Evolutionary conservation across 2,113 vertebrate genomes (phyloP), one percentile per base, ranked within the genome.

Genomic region (Junco hyemalis): DNA sequence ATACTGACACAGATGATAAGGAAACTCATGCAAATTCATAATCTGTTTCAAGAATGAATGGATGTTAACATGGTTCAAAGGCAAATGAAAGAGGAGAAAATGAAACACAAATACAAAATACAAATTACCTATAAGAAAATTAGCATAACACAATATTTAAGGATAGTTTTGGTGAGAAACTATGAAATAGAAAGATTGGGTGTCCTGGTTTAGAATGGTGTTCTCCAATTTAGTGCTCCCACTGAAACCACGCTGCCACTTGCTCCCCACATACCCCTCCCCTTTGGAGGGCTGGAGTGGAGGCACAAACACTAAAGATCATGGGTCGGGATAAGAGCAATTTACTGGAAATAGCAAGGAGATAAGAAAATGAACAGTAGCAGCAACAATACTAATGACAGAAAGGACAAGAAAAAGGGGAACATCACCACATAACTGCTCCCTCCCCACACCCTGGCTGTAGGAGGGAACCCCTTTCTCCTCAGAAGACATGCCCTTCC

Each of bases 101-200:
- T 64, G 26, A 17, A 79, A 79, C 11, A 50, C 15, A 66, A 73
- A 81, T 20, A 84, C 13, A 18, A 70, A 73, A 84, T 22, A 81
- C 19, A 31, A 64, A 81, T n/a, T 0, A 60, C 12, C 33, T 71
- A 1, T 11, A 66, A 50, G 26, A 91, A 71, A n/a, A 86, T 33
- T 22, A 77, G 19, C 26, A 28, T 23, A 50, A 16, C 7, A 9
- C 6, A 54, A 57, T 63, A 42, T 11, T 61, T 77, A 40, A 81
- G 9, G 18, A 22, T 26, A 77, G 24, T 54, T 88, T 73, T 51
- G 42, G 20, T 38, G 29, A 59, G 73, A 74, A 96, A 87, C 19
- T 0, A 0, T 29, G 25, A 54, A 25, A 66, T 6, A 74, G n/a
- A 23, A 86, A 65, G 45, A 53, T 9, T 40, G 24, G 5, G 9